Evolutionary conservation across 2,888 invertebrate genomes (phyloP).

Genomic region (Augochlorella aurata): DNA sequence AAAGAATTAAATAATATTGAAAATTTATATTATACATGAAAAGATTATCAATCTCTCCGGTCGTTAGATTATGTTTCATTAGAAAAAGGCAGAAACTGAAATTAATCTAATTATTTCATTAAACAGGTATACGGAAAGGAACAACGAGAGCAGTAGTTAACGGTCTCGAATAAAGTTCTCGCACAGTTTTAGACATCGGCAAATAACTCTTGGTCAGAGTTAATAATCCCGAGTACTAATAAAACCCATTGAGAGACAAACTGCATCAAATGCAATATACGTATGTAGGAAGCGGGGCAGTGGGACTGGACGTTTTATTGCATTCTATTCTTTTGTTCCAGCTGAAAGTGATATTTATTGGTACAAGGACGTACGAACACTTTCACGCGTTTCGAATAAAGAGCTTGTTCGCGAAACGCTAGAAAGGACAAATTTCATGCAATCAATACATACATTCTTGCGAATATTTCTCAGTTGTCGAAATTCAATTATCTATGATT

Average conservation of each 20-base stretch:
- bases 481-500: too few species aligned
- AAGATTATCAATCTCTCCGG: too few species aligned
- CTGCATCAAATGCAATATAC: constrained; percentile 10
- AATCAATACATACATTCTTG: too few species aligned
- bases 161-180: background rate
- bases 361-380: constrained; percentile 43
- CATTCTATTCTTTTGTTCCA: constrained; percentile 42
- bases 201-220: background rate
- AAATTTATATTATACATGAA: too few species aligned
- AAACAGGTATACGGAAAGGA: too few species aligned
- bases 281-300: constrained; percentile 23
- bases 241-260: constrained; percentile 2
- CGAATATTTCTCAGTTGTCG: too few species aligned
- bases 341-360: constrained; percentile 45
- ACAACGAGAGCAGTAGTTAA: background rate
- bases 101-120: too few species aligned
- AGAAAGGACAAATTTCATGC: constrained; percentile 4
- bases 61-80: too few species aligned
- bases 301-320: constrained; percentile 36
- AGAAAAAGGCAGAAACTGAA: too few species aligned
- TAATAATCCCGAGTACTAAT: constrained; percentile 9
- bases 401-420: constrained; percentile 27
- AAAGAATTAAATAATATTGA: too few species aligned
- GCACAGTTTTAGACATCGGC: too few species aligned
- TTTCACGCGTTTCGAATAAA: constrained; percentile 43